Evolutionary conservation across 1,140 invertebrate genomes (phyloP), one percentile per base, ranked within the genome.

Genomic region (Temnothorax nylanderi): DNA sequence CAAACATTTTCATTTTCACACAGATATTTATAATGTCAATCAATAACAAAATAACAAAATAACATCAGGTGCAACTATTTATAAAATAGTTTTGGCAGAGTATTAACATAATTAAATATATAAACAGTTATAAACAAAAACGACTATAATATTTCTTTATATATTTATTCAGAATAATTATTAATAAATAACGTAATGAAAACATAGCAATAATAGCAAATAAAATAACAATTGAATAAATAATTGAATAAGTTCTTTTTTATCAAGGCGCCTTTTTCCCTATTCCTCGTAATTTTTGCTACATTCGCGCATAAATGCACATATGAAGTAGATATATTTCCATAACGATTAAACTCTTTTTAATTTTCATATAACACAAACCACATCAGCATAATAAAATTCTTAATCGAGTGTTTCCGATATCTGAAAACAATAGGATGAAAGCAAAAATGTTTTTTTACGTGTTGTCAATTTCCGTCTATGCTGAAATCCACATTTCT

Each of bases 371-470:
- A 6, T 13, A 56, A 26, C 37, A 21, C 21, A 2, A 44, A 10
- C 5, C 51, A 34, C n/a, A 37, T 64, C 18, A n/a, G 32, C 34
- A 34, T 44, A 56, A 81, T 71, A 71, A 71, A 71, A 81, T 32
- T 71, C 37, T 34, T 44, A 16, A 71, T 44, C 49, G 21, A 81
- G 34, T 56, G 47, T 71, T 81, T 71, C 6, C 37, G 49, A 71
- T 56, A 34, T 47, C 21, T 51, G 10, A 71, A 81, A 71, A 44
- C 37, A 3, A 16, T 2, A 37, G 21, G 8, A 71, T 44, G 6
- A 80, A 81, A 71, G 51, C 16, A 37, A 56, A 54, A 71, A 47
- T 11, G 21, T 56, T 81, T 56, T 56, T 81, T 71, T 32, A 54
- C 16, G 1, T 44, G 34, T 81, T 67, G 18, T 6, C 65, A 56